Conservation (phyloP, 2,797 vertebrate genomes). For the Saxicola maurus region DNA sequence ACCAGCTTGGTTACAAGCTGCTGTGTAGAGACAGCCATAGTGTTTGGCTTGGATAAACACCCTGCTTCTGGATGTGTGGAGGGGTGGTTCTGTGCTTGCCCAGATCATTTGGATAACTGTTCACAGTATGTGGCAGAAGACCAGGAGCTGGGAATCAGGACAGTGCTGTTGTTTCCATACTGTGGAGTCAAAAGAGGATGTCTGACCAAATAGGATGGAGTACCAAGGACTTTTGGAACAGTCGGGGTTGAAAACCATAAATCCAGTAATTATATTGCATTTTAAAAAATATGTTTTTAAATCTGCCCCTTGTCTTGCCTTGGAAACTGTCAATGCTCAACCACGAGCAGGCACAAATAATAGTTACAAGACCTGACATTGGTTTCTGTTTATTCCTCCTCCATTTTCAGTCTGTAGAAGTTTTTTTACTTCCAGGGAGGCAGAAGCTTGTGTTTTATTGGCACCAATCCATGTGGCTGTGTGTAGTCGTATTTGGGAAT, state of each 20-base stretch:
- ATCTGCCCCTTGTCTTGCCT: neutral
- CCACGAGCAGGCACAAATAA: neutral
- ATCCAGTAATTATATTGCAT: neutral
- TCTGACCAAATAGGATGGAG: neutral
- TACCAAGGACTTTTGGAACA: neutral
- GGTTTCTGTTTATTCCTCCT: neutral
- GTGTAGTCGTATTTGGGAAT: neutral
- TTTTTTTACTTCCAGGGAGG: neutral
- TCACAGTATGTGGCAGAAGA: neutral
- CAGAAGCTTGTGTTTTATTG: neutral
- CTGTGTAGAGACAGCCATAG: neutral
- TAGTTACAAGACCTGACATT: neutral
- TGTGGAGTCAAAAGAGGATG: neutral
- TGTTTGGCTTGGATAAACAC: neutral
- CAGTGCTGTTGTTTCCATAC: neutral
- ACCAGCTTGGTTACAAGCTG: neutral
- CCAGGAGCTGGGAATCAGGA: neutral
- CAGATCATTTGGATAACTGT: neutral
- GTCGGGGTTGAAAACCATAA: neutral
- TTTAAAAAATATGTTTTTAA: neutral
- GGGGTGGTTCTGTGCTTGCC: neutral
- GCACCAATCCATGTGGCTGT: neutral
- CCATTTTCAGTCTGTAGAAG: neutral
- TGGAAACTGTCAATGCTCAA: neutral
- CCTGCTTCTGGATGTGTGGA: neutral